A percentile compares a stretch with the other conserved stretches of the same genome.
These are phyloP conservation scores for Lithobates sylvaticus DNA, from an alignment of 2,797 vertebrate species.

Conservation along the genomic window DNA sequence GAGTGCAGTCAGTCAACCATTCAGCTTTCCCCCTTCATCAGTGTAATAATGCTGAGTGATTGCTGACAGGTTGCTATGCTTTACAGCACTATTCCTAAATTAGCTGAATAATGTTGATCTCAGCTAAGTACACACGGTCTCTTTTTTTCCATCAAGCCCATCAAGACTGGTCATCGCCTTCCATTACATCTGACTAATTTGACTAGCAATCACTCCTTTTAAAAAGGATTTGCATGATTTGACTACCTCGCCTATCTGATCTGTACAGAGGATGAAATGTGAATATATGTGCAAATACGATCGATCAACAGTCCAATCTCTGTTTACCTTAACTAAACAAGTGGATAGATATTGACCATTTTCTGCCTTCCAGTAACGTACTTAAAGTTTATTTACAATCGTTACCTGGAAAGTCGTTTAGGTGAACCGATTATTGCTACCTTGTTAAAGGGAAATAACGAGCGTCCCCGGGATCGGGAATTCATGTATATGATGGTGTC, in stretches of 20 bases:
- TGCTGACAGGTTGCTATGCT: background rate
- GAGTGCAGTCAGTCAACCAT: background rate
- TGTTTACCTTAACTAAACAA: background rate
- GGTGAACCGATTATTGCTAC: background rate
- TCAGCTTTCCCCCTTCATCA: background rate
- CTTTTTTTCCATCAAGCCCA: background rate
- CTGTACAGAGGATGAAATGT: background rate
- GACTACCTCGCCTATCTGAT: slow-evolving; percentile 6
- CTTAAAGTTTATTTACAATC: background rate
- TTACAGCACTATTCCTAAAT: background rate
- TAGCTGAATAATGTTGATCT: background rate
- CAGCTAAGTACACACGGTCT: background rate
- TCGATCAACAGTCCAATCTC: background rate
- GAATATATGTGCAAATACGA: slow-evolving; percentile 1
- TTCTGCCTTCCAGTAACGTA: background rate
- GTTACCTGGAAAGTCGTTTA: background rate
- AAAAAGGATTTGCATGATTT: slow-evolving; percentile 42
- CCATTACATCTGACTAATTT: slow-evolving; percentile 7
- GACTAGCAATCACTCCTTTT: slow-evolving; percentile 19
- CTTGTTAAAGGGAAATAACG: background rate
- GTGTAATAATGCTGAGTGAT: background rate
- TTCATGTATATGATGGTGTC: background rate
- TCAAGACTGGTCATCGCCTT: no score
- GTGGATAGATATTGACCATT: slow-evolving; percentile 2
- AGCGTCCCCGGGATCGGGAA: background rate